Evolutionary conservation across 2,888 invertebrate species (phyloP).

Genomic region (Diarsia dahlii): DNA sequence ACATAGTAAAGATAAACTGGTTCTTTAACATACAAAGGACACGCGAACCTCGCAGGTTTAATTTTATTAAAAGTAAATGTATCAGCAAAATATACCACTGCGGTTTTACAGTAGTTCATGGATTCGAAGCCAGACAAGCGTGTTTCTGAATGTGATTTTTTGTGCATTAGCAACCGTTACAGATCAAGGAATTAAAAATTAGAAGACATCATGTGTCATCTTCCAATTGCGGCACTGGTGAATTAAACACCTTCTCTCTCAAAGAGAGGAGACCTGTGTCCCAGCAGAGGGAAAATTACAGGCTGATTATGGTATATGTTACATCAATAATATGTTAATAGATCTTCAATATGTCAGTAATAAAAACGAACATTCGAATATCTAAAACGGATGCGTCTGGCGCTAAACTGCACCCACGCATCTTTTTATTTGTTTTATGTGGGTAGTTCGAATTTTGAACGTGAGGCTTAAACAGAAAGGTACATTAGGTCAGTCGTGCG

Average conservation of each 20-base stretch:
- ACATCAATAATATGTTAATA: slow-evolving; percentile 45
- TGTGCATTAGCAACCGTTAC: no score
- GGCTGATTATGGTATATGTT: not conserved
- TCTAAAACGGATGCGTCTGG: slow-evolving; percentile 43
- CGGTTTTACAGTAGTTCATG: no score
- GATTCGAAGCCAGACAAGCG: no score
- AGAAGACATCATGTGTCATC: not conserved
- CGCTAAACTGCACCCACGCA: slow-evolving; percentile 62
- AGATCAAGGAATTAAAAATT: not conserved
- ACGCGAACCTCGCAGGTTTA: not conserved
- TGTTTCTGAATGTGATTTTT: not conserved
- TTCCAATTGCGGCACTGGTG: not conserved
- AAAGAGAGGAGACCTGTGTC: not conserved
- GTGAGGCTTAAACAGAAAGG: slow-evolving; percentile 58
- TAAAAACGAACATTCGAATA: slow-evolving; percentile 43
- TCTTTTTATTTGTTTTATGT: slow-evolving; percentile 62
- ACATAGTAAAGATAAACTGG: slow-evolving; percentile 9
- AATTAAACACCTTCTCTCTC: not conserved
- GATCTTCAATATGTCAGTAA: slow-evolving; percentile 39
- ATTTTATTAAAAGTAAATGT: slow-evolving; percentile 22
- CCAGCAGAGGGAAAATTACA: not conserved
- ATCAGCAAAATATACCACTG: not conserved
- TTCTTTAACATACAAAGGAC: slow-evolving; percentile 20
- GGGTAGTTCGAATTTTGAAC: slow-evolving; percentile 68
- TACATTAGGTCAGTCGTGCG: slow-evolving; percentile 69